Evolutionary conservation across 2,113 vertebrate genomes (phyloP).

Genomic region (Talpa occidentalis): DNA sequence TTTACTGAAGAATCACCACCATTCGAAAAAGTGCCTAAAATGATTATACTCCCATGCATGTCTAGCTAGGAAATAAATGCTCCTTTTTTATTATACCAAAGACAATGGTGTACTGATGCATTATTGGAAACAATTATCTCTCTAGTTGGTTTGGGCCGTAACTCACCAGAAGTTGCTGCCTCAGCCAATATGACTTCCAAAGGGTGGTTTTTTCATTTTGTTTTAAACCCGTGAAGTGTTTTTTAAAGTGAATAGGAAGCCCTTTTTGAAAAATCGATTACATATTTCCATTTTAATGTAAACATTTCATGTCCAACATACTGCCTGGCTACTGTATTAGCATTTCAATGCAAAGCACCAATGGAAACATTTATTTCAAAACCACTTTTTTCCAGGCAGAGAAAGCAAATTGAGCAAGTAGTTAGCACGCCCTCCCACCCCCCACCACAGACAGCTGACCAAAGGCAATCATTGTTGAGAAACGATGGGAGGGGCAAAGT

Average conservation of each 20-base stretch:
- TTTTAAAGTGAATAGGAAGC: slow-evolving; percentile 59
- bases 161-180: slow-evolving; percentile 61
- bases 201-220: slow-evolving; percentile 49
- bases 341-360: slow-evolving; percentile 60
- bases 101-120: neutral
- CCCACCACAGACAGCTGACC: neutral
- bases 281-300: slow-evolving; percentile 78
- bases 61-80: slow-evolving; percentile 50
- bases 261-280: slow-evolving; percentile 68
- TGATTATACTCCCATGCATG: neutral
- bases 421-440: neutral
- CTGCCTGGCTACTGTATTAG: slow-evolving; percentile 56
- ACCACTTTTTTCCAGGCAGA: slow-evolving; percentile 35
- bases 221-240: slow-evolving; percentile 26
- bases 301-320: slow-evolving; percentile 44
- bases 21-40: slow-evolving; percentile 21
- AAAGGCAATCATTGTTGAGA: neutral
- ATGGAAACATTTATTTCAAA: slow-evolving; percentile 61
- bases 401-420: slow-evolving; percentile 53
- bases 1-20: neutral
- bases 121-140: slow-evolving; percentile 56
- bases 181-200: slow-evolving; percentile 64
- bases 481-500: neutral
- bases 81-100: slow-evolving; percentile 36
- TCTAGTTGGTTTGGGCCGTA: neutral